Evolutionary conservation across 2,797 vertebrate species (phyloP), one percentile per base, ranked within the genome.

Genomic region (Todus mexicanus): DNA sequence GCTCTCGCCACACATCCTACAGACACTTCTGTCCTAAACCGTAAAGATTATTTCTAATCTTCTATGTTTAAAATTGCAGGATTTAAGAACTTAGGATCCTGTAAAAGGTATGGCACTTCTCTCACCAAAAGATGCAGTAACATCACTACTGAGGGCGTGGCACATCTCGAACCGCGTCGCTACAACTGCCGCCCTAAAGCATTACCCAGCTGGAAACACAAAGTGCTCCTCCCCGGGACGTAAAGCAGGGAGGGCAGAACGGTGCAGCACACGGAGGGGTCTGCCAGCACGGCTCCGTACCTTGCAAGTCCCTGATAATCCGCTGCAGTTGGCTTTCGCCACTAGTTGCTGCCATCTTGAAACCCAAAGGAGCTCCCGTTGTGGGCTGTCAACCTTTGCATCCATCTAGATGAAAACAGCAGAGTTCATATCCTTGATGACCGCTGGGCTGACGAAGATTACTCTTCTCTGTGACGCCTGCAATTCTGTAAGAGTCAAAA

Each of bases 381-480:
- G 15, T 43, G 42, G 42, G 42, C 42, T 43, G 15, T 43, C 42
- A 43, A 43, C 42, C 42, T 43, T 43, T 43, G 42, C 42, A 43
- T 43, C 54, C 79, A 75, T 95, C 90, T 94, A 71, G 20, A 78
- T 53, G 35, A 76, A 72, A 94, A 21, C n/a, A 63, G 63, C 71
- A 64, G 54, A 74, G 33, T 29, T 89, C 92, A 74, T 66, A 53
- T 43, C 59, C 51, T 84, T 47, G 5, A 73, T 20, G 63, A 84
- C 43, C 63, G 53, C 3, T 60, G 33, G 54, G 73, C 93, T 89
- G 91, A 74, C 0, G 15, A 68, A 11, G 64, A 71, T 89, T 89
- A 96, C 70, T 84, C 48, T 85, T 68, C 94, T 84, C 90, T 63
- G 70, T 17, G 63, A 84, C 47, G 93, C 86, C 90, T 96, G 94